Base-by-base conservation (phyloP, 2,888 invertebrate genomes). In the Andrena bicolor region DNA sequence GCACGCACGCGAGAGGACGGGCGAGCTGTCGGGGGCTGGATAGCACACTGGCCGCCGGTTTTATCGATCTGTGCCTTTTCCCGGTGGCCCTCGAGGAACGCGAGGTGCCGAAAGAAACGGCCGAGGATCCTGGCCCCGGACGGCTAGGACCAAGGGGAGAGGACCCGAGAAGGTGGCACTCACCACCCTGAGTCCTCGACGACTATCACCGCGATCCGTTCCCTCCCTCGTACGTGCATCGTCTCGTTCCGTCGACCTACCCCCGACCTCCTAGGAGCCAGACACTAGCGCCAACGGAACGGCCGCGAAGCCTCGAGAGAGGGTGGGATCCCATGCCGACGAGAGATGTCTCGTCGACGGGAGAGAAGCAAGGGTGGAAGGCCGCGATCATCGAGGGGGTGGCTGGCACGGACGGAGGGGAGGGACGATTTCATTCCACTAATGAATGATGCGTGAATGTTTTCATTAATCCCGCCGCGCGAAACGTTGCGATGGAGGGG, bases 21-120 rank as follows among this genome's bases (percentile, higher is more conserved):
- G 49, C 68, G 49, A 56, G 53, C 70, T 65, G 41, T 28, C 71
- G 35, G 53, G 78, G 76, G 56, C 69, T 35, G 32, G 26, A 35
- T 69, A 64, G 71, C 73, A 83, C 84, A 79, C 84, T 80, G 80
- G 76, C 80, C 83, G 81, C 84, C 81, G 84, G 82, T 49, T 86
- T 85, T 89, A 90, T 91, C 86, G 91, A 91, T 91, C 88, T 80
- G 41, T 41, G 84, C 76, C 76, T 83, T 78, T 84, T 83, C 83
- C 82, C 79, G 76, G 61, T 72, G 66, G 72, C 65, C 63, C 65
- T 69, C 66, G 60, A 65, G 64, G 53, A 48, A 65, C 80, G 61
- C 77, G 23, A 73, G 73, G 71, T 58, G 51, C 66, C 53, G 61
- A 41, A 73, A 65, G 74, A 26, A 49, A 68, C 71, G 65, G 41